Conservation (phyloP, 2,113 vertebrate genomes). For the Lasiurus borealis region DNA sequence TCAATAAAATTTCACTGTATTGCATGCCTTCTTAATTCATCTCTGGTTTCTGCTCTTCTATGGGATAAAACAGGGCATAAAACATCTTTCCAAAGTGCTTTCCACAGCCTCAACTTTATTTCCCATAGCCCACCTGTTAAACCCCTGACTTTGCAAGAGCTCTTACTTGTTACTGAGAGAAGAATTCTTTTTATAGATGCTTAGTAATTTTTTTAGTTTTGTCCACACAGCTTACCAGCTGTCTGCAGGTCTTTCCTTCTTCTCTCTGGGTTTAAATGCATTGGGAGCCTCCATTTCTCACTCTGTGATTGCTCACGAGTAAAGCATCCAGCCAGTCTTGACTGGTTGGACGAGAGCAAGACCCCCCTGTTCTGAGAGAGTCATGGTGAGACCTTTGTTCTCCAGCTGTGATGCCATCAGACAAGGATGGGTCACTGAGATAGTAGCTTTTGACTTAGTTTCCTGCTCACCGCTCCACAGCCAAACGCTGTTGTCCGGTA, state of each 20-base stretch:
- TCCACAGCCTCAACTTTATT: too few relatives aligned
- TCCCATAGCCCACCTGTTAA: neutral
- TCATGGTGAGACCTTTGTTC: neutral
- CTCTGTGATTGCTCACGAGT: neutral
- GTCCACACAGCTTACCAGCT: neutral
- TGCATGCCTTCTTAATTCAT: neutral
- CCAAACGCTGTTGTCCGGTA: neutral
- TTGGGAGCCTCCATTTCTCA: neutral
- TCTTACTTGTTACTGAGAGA: neutral
- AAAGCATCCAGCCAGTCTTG: neutral
- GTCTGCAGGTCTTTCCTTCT: neutral
- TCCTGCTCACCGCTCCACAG: too few relatives aligned
- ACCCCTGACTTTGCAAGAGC: neutral
- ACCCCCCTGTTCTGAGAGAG: accelerated
- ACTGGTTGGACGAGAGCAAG: neutral
- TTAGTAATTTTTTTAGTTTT: constrained; percentile 3
- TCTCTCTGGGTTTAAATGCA: neutral
- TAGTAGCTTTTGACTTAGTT: neutral
- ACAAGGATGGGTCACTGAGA: accelerated
- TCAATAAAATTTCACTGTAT: neutral
- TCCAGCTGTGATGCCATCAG: neutral
- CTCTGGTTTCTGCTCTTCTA: neutral
- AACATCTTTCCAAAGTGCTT: neutral
- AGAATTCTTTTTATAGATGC: neutral
- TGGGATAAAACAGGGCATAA: neutral